Conservation (phyloP, 2,888 invertebrate species). For the Mythimna pallens region DNA sequence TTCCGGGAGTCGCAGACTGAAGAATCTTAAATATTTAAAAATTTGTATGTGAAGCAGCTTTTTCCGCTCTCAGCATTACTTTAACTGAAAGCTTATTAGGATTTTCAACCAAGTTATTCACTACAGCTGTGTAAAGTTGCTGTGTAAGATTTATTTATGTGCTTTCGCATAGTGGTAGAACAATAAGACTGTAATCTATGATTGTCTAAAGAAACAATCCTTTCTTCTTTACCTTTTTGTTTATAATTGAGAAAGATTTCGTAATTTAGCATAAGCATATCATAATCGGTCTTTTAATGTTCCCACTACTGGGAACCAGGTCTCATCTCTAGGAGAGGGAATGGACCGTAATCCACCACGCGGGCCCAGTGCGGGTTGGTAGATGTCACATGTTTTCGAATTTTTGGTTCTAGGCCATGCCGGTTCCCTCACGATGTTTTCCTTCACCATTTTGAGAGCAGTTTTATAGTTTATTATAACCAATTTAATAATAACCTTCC, state of each 20-base stretch:
- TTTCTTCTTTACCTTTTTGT: neutral
- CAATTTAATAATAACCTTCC: no score
- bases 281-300: no score
- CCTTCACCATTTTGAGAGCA: no score
- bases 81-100: constrained; percentile 27
- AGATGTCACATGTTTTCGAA: no score
- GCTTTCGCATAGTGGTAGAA: neutral
- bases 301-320: no score
- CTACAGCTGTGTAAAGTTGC: constrained; percentile 10
- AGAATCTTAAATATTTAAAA: constrained; percentile 30
- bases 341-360: no score
- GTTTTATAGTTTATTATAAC: no score
- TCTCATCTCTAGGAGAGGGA: no score
- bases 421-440: no score
- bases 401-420: no score
- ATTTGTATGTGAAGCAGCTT: constrained; percentile 15
- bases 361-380: no score
- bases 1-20: neutral
- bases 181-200: neutral
- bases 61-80: constrained; percentile 10
- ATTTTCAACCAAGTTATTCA: constrained; percentile 13
- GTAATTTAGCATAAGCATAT: neutral
- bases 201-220: neutral
- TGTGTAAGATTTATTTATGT: constrained; percentile 16
- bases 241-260: neutral